phyloP scores from a whole-genome alignment of 2,888 invertebrate species.

The Melolontha melolontha region DNA sequence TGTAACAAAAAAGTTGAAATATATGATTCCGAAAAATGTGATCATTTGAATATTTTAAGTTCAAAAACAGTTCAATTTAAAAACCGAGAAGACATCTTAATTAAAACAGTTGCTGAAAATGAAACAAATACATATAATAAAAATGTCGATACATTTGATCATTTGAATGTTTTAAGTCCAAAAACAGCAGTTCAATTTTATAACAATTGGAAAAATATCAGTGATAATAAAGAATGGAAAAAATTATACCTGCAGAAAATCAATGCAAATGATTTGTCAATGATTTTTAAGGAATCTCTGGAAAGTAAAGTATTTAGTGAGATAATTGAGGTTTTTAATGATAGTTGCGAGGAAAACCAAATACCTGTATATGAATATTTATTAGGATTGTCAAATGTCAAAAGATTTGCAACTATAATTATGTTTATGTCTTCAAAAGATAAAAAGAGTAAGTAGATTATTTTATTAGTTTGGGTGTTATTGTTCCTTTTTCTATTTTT shows the following conservation, averaged over 20 bases:
- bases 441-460: conserved; percentile 68
- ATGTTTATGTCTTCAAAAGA: conserved; percentile 74
- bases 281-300: conserved; percentile 76
- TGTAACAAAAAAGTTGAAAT: conserved; percentile 42
- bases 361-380: conserved; percentile 67
- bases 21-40: conserved; percentile 31
- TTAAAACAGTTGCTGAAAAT: conserved; percentile 47
- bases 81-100: conserved; percentile 46
- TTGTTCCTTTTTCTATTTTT: conserved; percentile 51
- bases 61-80: conserved; percentile 78
- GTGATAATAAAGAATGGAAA: conserved; percentile 66
- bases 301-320: conserved; percentile 75
- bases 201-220: conserved; percentile 72
- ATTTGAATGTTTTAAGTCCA: conserved; percentile 65
- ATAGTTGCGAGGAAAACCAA: conserved; percentile 65
- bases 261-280: conserved; percentile 69
- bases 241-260: conserved; percentile 73
- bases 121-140: conserved; percentile 46
- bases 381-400: conserved; percentile 69
- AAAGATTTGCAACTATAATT: conserved; percentile 73
- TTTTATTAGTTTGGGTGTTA: conserved; percentile 25
- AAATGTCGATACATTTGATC: conserved; percentile 40
- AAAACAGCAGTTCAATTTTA: conserved; percentile 76
- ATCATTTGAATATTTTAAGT: conserved; percentile 59
- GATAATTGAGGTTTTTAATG: conserved; percentile 68